Conservation (phyloP, 2,113 vertebrate genomes). For the Arothron firmamentum region DNA sequence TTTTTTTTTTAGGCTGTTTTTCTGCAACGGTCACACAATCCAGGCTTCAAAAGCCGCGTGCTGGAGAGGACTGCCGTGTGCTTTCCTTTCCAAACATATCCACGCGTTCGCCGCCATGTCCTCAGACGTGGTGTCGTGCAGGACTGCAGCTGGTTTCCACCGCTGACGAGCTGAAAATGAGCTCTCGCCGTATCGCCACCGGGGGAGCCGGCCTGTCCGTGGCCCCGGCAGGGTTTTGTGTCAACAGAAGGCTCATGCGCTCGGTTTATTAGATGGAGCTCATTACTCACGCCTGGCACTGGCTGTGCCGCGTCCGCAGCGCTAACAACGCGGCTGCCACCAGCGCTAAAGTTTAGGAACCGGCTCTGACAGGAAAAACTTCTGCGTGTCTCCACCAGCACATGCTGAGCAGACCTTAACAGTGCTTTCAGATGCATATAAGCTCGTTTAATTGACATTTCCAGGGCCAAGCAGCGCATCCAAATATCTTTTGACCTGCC, state of each 20-base stretch:
- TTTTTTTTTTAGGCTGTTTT: constrained; percentile 32
- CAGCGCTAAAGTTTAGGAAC: constrained; percentile 46
- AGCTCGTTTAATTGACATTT: too few relatives aligned
- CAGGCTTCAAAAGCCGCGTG: background rate
- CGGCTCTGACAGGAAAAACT: constrained; percentile 31
- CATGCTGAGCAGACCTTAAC: too few relatives aligned
- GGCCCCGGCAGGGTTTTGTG: constrained; percentile 49
- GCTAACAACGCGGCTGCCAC: constrained; percentile 38
- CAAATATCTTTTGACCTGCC: too few relatives aligned
- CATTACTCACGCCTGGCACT: constrained; percentile 65
- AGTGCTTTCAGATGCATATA: too few relatives aligned
- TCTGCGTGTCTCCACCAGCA: too few relatives aligned
- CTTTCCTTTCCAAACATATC: constrained; percentile 7
- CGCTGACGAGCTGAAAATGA: constrained; percentile 51
- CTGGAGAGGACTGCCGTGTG: background rate
- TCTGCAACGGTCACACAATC: constrained; percentile 19
- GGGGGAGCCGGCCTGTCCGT: constrained; percentile 48
- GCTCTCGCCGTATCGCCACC: constrained; percentile 43
- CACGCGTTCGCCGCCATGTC: constrained; percentile 27
- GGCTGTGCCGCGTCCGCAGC: constrained; percentile 34
- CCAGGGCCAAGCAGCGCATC: too few relatives aligned
- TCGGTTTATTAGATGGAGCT: constrained; percentile 64
- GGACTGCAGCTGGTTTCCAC: constrained; percentile 46
- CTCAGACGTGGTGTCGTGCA: constrained; percentile 47
- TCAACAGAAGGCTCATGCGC: constrained; percentile 53